A percentile compares a stretch with the other conserved stretches of the same genome.
These are phyloP conservation scores for Ectobius pallidus DNA, from an alignment of 2,888 invertebrate species.

Conservation along the genomic window DNA sequence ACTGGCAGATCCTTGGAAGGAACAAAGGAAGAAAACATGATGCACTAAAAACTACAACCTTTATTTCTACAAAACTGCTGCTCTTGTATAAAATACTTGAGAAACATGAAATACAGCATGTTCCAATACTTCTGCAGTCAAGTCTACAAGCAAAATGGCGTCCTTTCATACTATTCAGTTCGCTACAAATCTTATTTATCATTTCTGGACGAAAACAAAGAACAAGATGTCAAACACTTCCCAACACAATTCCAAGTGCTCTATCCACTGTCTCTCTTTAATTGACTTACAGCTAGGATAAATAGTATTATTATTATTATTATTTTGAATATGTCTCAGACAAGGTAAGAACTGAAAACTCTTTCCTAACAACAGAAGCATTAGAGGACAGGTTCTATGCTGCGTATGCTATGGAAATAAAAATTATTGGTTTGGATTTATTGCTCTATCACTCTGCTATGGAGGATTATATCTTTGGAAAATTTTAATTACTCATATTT, in stretches of 20 bases:
- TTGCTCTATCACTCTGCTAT: background rate
- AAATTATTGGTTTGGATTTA: no score
- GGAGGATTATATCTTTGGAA: no score
- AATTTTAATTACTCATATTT: no score
- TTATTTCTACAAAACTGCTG: constrained; percentile 22
- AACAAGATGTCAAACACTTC: background rate
- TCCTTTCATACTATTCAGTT: constrained; percentile 11
- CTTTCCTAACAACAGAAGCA: background rate
- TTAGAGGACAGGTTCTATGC: constrained; percentile 12
- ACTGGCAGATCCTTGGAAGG: no score
- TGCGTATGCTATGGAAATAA: background rate
- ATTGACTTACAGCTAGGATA: constrained; percentile 38
- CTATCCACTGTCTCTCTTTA: constrained; percentile 6
- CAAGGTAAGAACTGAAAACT: constrained; percentile 7
- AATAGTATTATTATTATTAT: background rate
- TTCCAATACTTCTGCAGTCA: constrained; percentile 6
- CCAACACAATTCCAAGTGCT: background rate
- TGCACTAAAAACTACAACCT: constrained; percentile 25
- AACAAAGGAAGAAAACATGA: background rate
- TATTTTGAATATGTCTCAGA: constrained; percentile 5
- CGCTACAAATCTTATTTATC: background rate
- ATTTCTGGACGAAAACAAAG: constrained; percentile 22
- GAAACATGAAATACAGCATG: constrained; percentile 2
- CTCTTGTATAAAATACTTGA: constrained; percentile 20
- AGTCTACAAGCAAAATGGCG: constrained; percentile 12